Conservation (phyloP, 2,113 vertebrate genomes). For the Thomomys bottae region DNA sequence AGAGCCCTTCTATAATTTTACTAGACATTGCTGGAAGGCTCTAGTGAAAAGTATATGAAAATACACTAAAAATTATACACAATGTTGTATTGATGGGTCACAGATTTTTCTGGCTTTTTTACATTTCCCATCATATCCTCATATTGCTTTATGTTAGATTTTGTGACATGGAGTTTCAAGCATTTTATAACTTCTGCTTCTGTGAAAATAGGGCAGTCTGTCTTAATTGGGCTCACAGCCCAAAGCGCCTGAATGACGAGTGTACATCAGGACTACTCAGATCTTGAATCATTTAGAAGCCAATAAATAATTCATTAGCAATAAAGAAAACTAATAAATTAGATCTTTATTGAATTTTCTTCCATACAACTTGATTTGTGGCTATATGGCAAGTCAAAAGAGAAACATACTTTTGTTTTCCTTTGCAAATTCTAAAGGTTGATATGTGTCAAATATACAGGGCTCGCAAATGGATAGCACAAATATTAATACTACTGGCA, state of each 20-base stretch:
- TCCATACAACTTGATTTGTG: not conserved
- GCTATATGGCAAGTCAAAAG: not conserved
- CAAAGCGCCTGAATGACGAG: not conserved
- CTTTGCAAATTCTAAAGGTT: slow-evolving; percentile 42
- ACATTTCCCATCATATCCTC: not conserved
- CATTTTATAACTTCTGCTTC: not conserved
- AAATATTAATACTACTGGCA: not conserved
- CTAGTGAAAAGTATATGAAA: not conserved
- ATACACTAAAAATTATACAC: not conserved
- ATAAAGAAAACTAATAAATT: not conserved
- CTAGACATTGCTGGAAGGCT: not conserved
- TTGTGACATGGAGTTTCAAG: not conserved
- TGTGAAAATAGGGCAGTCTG: not conserved
- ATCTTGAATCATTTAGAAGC: not conserved
- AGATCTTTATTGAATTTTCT: not conserved
- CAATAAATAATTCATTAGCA: not conserved
- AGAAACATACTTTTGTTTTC: not conserved
- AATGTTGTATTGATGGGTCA: not conserved
- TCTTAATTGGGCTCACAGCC: not conserved
- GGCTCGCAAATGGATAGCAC: not conserved
- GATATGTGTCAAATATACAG: not conserved
- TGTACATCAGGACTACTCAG: not conserved
- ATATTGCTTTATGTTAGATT: not conserved
- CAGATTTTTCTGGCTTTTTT: not conserved
- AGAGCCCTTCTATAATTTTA: not conserved